Conservation (phyloP, 2,113 vertebrate species). For the Piliocolobus tephrosceles region DNA sequence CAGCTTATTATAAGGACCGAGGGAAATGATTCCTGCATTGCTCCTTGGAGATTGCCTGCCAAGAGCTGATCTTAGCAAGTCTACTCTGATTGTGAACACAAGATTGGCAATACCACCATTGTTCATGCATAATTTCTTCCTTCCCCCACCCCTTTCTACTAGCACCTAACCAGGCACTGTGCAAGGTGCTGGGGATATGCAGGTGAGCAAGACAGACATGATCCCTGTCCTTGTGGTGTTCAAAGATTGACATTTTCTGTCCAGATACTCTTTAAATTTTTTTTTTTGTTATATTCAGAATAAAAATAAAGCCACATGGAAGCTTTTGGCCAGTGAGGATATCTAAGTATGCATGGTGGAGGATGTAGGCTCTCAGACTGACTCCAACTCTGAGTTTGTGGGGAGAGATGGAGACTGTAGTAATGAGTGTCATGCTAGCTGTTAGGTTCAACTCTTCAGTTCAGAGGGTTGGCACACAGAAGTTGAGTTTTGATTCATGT, state of each 20-base stretch:
- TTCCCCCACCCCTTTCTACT: rapidly evolving
- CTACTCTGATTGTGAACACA: rapidly evolving
- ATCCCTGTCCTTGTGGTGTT: not conserved
- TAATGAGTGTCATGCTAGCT: too few relatives aligned
- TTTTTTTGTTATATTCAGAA: not conserved
- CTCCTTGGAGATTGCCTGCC: rapidly evolving
- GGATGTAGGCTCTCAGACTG: not conserved
- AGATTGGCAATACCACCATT: rapidly evolving
- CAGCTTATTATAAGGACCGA: too few relatives aligned
- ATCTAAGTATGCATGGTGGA: not conserved
- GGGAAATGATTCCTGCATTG: not conserved
- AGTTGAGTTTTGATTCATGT: not conserved
- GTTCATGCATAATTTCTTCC: rapidly evolving
- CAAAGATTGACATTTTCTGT: not conserved
- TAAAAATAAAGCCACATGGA: not conserved
- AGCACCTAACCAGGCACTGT: not conserved
- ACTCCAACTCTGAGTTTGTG: not conserved
- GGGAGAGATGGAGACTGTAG: not conserved
- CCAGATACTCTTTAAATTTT: not conserved
- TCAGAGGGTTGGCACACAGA: not conserved
- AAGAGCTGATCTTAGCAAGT: not conserved
- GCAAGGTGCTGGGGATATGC: too few relatives aligned
- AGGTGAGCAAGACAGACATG: not conserved
- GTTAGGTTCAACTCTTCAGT: too few relatives aligned
- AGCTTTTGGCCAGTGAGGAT: not conserved